These are phyloP conservation scores for Seira musarum DNA, from an alignment of 2,888 invertebrate species.

Conservation along the genomic window DNA sequence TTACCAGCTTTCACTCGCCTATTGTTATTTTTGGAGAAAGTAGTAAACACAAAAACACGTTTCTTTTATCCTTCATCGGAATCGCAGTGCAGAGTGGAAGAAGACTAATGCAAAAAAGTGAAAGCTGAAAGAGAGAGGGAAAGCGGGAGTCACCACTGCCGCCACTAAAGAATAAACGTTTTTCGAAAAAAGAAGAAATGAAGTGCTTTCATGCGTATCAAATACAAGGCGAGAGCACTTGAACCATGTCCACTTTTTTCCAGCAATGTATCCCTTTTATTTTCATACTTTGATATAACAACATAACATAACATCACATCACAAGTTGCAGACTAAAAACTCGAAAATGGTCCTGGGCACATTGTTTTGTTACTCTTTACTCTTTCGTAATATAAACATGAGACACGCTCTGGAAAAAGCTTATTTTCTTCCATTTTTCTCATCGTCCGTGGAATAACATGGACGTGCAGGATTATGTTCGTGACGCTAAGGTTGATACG, in stretches of 20 bases:
- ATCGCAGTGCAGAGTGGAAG: background rate
- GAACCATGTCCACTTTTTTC: constrained; percentile 61
- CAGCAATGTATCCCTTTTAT: constrained; percentile 7
- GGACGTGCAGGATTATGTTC: constrained; percentile 32
- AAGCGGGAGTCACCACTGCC: background rate
- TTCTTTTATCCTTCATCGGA: constrained; percentile 1
- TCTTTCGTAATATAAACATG: constrained; percentile 3
- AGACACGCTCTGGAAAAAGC: constrained; percentile 23
- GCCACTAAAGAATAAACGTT: constrained; percentile 4
- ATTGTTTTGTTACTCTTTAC: constrained; percentile 1
- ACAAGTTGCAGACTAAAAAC: constrained; percentile 26
- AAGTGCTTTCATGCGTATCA: constrained; percentile 55
- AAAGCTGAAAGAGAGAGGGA: constrained; percentile 24
- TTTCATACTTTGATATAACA: background rate
- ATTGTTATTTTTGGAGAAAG: background rate
- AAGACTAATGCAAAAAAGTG: constrained; percentile 38
- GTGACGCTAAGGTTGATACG: constrained; percentile 53
- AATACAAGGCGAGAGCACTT: constrained; percentile 57
- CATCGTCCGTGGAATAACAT: constrained; percentile 29
- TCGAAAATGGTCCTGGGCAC: background rate
- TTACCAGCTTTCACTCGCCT: background rate
- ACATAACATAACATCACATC: constrained; percentile 31
- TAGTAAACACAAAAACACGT: background rate
- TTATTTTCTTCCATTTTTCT: constrained; percentile 22
- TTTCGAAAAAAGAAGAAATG: constrained; percentile 23